Conservation (phyloP, 2,888 invertebrate species). For the Plebejus argus region DNA sequence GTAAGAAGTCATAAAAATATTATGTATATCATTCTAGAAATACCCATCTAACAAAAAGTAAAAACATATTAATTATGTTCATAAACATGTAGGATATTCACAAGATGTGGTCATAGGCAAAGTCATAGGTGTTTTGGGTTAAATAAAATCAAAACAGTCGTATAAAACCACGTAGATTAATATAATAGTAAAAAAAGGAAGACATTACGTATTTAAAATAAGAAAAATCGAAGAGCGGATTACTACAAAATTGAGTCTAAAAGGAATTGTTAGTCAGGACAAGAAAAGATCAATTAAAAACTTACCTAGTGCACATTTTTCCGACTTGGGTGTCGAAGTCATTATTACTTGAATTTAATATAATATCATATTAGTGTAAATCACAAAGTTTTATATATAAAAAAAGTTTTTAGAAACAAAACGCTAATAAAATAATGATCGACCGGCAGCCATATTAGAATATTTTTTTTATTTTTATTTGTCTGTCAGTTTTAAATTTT, state of each 20-base stretch:
- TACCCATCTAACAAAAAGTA: background rate
- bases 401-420: conserved; percentile 55
- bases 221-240: background rate
- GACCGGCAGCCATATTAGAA: conserved; percentile 77
- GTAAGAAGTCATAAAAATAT: background rate
- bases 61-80: background rate
- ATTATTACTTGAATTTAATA: conserved; percentile 57
- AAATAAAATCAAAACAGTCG: background rate
- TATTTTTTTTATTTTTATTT: conserved; percentile 46
- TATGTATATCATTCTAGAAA: background rate
- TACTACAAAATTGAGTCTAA: conserved; percentile 6
- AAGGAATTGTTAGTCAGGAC: conserved; percentile 7
- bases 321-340: conserved; percentile 78
- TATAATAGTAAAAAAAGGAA: background rate
- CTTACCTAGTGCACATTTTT: conserved; percentile 77
- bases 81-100: background rate
- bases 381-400: conserved; percentile 50
- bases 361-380: conserved; percentile 68
- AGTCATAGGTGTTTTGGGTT: background rate
- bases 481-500: conserved; percentile 33
- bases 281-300: conserved; percentile 51
- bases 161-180: background rate
- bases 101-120: background rate
- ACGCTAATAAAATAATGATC: conserved; percentile 61
- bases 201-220: background rate